Base-by-base conservation (phyloP, 2,888 invertebrate genomes). In the Papilio gigon region DNA sequence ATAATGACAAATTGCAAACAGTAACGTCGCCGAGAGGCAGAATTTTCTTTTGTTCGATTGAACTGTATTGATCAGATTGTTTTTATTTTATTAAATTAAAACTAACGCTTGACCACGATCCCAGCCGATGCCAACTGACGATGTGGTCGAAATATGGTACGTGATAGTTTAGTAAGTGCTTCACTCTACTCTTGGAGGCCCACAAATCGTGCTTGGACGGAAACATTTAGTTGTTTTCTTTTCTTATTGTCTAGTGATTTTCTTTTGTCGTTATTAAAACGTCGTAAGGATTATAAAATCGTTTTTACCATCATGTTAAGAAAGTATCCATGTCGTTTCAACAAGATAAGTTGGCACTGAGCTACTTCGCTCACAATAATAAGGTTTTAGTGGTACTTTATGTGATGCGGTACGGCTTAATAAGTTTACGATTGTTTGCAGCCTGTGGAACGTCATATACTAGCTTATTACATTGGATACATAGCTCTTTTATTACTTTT, bases 291-390 rank as follows among this genome's bases (percentile, higher is more conserved):
- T n/a, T n/a, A n/a, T 37, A 35, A 14, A 33, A 20, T 20, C 6
- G 17, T 22, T 44, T 17, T 30, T 62, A 1, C 11, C 14, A 27
- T 42, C 3, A 25, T 35, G 37, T 35, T 37, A 22, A 35, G 22
- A 25, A 30, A 35, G 37, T 8, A 35, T 64, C 35, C 25, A 20
- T 30, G 20, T 37, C 35, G 47, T 53, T 50, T 20, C 35, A 64
- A 64, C 50, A 53, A 33, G 33, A 37, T 53, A 64, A 50, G 50
- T 64, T 64, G 50, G 50, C n/a, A 53, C 35, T 64, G 53, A 50
- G 47, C 63, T 64, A 64, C 63, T 64, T 53, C 37, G 22, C 33
- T 22, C 50, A 64, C 63, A 42, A 62, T 67, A 67, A 67, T 65
- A 65, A 56, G 63, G 50, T 64, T 64, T 64, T 50, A 64, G 50